These are phyloP conservation scores for Cheilosia urbana DNA, from an alignment of 2,888 invertebrate species.

Conservation along the genomic window DNA sequence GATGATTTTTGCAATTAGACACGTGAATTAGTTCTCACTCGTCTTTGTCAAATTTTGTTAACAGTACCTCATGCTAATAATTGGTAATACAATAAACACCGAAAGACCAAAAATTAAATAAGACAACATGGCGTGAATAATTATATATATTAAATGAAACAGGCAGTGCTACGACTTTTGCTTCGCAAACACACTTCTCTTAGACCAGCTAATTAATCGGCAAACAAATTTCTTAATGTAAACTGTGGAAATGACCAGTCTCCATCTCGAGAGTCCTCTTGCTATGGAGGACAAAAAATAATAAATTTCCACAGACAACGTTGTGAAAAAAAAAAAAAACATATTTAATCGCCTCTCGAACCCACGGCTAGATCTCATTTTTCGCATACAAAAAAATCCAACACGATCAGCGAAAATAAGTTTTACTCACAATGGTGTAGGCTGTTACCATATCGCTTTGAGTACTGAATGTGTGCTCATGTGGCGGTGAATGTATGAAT, in stretches of 20 bases:
- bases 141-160: background rate
- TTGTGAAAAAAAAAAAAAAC: background rate
- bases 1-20: no score
- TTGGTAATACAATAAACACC: background rate
- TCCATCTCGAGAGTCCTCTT: background rate
- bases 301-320: conserved; percentile 15
- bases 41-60: background rate
- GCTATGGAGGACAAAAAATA: conserved; percentile 32
- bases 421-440: conserved; percentile 52
- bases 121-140: no score
- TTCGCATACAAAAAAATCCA: conserved; percentile 32
- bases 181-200: conserved; percentile 20
- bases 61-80: background rate
- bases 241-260: conserved; percentile 16
- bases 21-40: no score
- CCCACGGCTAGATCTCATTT: conserved; percentile 25
- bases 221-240: conserved; percentile 34
- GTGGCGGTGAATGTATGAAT: conserved; percentile 21
- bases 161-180: background rate
- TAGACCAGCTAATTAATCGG: conserved; percentile 24
- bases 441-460: conserved; percentile 21
- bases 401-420: conserved; percentile 49
- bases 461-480: background rate
- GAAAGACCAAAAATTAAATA: background rate
- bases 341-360: conserved; percentile 33